phyloP scores from a whole-genome alignment of 1,140 invertebrate species.

The Bemisia tabaci region DNA sequence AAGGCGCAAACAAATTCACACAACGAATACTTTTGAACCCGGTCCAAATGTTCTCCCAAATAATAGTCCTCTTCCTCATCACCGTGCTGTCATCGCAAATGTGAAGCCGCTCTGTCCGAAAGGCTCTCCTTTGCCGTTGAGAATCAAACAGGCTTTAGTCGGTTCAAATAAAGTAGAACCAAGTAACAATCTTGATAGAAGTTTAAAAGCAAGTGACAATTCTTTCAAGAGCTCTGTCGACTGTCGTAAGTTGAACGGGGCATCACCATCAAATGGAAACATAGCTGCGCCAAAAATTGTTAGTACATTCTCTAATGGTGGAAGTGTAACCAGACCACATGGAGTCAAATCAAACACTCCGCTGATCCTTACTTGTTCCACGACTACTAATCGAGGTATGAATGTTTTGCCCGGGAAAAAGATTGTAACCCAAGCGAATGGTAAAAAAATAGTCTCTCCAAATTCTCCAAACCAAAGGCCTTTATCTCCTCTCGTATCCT shows the following conservation, averaged over 20 bases:
- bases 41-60: conserved; percentile 32
- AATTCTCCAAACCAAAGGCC: conserved; percentile 3
- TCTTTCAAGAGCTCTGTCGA: not conserved
- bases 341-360: not conserved
- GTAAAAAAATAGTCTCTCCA: conserved; percentile 3
- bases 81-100: conserved; percentile 1
- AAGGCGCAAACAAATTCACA: conserved; percentile 62
- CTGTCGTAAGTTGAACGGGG: not conserved
- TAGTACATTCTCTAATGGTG: not conserved
- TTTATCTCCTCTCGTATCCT: conserved; percentile 10
- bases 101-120: not conserved
- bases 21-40: conserved; percentile 62
- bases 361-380: not conserved
- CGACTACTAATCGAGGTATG: not conserved
- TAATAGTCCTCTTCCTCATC: conserved; percentile 21
- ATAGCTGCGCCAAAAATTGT: not conserved
- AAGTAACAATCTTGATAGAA: not conserved
- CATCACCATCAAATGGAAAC: not conserved
- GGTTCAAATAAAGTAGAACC: not conserved
- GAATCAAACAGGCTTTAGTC: not conserved
- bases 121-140: not conserved
- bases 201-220: not conserved
- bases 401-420: not conserved
- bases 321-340: not conserved
- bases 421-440: conserved; percentile 11